Conservation (phyloP, 2,888 invertebrate species). For the Aproaerema taeniolella region DNA sequence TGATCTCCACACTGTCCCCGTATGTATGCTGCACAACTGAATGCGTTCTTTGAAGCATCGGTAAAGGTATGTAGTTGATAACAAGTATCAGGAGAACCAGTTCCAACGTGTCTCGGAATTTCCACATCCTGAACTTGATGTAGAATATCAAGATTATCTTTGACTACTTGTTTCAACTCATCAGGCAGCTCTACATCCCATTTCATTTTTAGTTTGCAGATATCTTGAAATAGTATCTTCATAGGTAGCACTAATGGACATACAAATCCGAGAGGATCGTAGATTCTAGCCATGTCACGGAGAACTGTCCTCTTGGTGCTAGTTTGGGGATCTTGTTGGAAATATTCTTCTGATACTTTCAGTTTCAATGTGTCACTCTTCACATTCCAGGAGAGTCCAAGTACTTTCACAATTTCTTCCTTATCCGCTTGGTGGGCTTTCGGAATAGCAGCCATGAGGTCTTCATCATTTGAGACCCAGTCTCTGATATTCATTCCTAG, state of each 20-base stretch:
- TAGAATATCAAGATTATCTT: background rate
- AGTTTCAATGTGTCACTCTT: constrained; percentile 1
- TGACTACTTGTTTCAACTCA: background rate
- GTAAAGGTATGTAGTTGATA: constrained; percentile 7
- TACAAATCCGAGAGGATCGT: background rate
- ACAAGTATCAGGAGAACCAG: background rate
- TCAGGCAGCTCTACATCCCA: constrained; percentile 1
- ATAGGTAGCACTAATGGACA: background rate
- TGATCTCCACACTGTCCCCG: background rate
- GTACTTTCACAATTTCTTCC: background rate
- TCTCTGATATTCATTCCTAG: background rate
- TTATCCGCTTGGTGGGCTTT: background rate
- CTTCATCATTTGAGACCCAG: background rate
- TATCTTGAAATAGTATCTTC: constrained; percentile 4
- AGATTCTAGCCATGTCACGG: background rate
- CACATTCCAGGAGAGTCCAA: constrained; percentile 4
- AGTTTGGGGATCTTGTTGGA: background rate
- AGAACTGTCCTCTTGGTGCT: background rate
- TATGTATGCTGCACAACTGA: constrained; percentile 3
- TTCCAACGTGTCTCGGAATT: background rate
- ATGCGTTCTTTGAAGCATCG: constrained; percentile 11
- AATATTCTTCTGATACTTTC: background rate
- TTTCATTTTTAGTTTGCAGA: constrained; percentile 1
- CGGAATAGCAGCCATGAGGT: background rate
- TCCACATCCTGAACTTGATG: background rate